These are phyloP conservation scores for Aphelinus certus DNA, from an alignment of 1,140 invertebrate genomes.

Conservation along the genomic window DNA sequence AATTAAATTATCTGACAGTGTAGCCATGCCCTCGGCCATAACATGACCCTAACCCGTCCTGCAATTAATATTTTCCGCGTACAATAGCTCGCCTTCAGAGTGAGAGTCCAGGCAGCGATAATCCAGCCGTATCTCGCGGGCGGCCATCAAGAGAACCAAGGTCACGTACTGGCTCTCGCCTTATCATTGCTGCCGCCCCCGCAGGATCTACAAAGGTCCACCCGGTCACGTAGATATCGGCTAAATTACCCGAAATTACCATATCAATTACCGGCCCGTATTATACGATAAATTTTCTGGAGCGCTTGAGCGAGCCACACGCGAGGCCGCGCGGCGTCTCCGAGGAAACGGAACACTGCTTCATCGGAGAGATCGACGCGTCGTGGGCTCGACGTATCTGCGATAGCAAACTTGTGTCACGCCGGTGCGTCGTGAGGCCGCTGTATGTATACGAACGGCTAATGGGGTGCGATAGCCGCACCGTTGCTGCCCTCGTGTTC, in stretches of 20 bases:
- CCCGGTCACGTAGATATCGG: neutral
- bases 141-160: conserved; percentile 3
- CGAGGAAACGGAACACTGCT: too few species aligned
- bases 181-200: neutral
- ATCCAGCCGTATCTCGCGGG: neutral
- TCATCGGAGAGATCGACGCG: too few species aligned
- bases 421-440: too few species aligned
- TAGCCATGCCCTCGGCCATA: neutral
- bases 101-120: neutral
- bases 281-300: conserved; percentile 13
- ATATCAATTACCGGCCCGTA: conserved; percentile 20
- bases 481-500: neutral
- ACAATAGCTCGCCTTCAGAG: neutral
- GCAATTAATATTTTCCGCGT: conserved; percentile 6
- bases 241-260: conserved; percentile 25
- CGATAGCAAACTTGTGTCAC: too few species aligned
- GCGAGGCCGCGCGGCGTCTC: neutral
- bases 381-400: too few species aligned
- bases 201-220: neutral
- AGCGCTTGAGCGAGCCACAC: neutral
- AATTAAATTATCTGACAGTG: neutral
- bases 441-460: neutral
- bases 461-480: conserved; percentile 1
- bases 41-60: neutral
- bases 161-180: conserved; percentile 11